These are phyloP conservation scores for Nannoperca obscura DNA, from an alignment of 2,797 vertebrate species.

Conservation along the genomic window DNA sequence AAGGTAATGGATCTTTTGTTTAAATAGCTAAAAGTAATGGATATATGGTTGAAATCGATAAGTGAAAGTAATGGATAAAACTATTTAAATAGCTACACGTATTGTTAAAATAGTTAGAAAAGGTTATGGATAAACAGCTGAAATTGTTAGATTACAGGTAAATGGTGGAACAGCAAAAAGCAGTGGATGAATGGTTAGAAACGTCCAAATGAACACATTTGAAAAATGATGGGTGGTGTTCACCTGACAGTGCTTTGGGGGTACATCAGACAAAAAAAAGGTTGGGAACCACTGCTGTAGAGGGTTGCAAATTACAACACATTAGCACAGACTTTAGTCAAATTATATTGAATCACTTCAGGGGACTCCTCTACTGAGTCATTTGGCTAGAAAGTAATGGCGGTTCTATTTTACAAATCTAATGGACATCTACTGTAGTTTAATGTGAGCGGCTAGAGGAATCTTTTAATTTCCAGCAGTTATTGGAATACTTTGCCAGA, in stretches of 20 bases:
- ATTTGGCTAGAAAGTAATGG: background rate
- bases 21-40: background rate
- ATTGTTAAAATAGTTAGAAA: background rate
- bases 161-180: no score
- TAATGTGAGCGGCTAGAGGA: background rate
- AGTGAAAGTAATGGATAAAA: background rate
- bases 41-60: background rate
- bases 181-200: background rate
- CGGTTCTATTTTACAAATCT: slow-evolving; percentile 1
- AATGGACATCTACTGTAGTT: background rate
- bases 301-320: background rate
- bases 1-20: no score
- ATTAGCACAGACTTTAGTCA: background rate
- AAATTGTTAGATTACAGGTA: no score
- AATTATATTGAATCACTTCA: background rate
- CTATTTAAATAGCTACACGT: background rate
- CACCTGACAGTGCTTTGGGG: background rate
- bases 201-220: background rate
- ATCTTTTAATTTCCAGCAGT: background rate
- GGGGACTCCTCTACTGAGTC: background rate
- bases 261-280: background rate
- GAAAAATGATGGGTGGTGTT: background rate
- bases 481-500: background rate
- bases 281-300: background rate
- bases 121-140: no score